phyloP scores from a whole-genome alignment of 2,113 vertebrate genomes.

The Actenoides hombroni region DNA sequence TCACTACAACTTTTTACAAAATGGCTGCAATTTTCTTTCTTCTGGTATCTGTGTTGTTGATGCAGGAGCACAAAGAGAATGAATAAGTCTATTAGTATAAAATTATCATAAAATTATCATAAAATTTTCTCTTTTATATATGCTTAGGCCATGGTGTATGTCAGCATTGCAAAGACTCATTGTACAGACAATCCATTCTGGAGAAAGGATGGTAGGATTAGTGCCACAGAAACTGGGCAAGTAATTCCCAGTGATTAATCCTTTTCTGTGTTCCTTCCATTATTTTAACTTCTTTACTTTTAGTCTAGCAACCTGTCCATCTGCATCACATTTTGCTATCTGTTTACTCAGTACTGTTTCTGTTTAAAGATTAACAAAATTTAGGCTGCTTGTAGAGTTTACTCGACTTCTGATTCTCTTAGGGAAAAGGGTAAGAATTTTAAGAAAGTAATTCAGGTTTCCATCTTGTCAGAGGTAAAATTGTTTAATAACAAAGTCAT shows the following conservation, averaged over 20 bases:
- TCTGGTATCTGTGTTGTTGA: background rate
- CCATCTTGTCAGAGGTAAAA: background rate
- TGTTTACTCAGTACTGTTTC: background rate
- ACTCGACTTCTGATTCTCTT: background rate
- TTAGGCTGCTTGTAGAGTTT: background rate
- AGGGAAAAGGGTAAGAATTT: background rate
- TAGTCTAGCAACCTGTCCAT: background rate
- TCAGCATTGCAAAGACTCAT: background rate
- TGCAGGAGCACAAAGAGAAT: background rate
- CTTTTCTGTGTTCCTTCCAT: background rate
- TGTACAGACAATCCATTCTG: background rate
- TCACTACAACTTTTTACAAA: background rate
- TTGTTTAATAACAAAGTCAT: background rate
- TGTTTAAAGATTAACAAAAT: background rate
- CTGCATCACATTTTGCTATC: background rate
- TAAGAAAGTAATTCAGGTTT: background rate
- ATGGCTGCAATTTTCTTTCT: background rate
- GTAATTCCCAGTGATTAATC: background rate
- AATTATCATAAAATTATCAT: background rate
- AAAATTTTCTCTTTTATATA: background rate
- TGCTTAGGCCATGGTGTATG: background rate
- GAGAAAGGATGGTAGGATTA: background rate
- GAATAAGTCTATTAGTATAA: background rate
- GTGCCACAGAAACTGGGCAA: background rate
- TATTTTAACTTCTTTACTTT: background rate